Conservation (phyloP, 2,888 invertebrate species). For the Salticus scenicus region DNA sequence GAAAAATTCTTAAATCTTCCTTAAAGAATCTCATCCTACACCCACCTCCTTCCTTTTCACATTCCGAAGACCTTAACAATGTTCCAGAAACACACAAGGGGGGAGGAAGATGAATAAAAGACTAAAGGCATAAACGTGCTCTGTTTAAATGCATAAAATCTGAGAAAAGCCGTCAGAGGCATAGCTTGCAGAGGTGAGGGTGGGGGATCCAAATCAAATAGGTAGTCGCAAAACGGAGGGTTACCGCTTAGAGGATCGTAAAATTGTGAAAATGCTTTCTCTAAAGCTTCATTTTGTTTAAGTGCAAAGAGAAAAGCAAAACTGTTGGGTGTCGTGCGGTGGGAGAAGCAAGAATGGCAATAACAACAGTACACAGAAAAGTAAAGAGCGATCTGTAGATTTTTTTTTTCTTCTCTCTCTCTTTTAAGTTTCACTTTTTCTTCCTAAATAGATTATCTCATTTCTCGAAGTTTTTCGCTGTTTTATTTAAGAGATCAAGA, state of each 20-base stretch:
- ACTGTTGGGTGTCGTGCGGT: conserved; percentile 64
- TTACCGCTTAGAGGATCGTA: conserved; percentile 70
- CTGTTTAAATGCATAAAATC: conserved; percentile 70
- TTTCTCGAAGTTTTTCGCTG: background rate
- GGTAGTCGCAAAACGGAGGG: conserved; percentile 64
- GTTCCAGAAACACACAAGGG: conserved; percentile 24
- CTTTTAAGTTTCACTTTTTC: background rate
- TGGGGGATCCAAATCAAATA: conserved; percentile 59
- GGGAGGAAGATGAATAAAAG: background rate
- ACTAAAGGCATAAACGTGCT: conserved; percentile 60
- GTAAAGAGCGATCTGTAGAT: conserved; percentile 2
- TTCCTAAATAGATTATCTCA: conserved; percentile 28
- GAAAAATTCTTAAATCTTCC: conserved; percentile 55
- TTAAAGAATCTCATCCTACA: conserved; percentile 35
- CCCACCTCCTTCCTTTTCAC: background rate
- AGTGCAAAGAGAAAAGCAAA: conserved; percentile 63
- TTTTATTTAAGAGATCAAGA: conserved; percentile 12
- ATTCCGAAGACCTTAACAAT: conserved; percentile 26
- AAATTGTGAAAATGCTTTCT: conserved; percentile 70
- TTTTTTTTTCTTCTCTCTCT: conserved; percentile 1
- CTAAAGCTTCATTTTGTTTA: conserved; percentile 69
- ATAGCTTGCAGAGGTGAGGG: background rate
- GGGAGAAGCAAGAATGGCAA: conserved; percentile 45
- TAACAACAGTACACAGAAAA: conserved; percentile 24
- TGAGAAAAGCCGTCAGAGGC: conserved; percentile 28